Conservation (phyloP, 2,797 vertebrate species). For the Champsocephalus esox region DNA sequence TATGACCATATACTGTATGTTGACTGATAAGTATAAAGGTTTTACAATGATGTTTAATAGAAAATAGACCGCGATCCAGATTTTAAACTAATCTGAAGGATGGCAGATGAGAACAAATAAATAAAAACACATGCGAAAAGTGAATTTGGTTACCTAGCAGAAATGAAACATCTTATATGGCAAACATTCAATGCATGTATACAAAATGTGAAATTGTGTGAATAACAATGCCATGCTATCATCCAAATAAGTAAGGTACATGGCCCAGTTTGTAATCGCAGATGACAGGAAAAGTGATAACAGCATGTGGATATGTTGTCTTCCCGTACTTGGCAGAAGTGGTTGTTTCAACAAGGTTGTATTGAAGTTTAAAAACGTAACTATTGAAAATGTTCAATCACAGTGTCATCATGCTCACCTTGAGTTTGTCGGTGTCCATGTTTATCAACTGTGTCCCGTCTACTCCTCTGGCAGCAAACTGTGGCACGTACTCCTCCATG, state of each 20-base stretch:
- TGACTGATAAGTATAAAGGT: background rate
- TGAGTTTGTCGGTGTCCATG: constrained; percentile 89
- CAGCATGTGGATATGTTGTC: background rate
- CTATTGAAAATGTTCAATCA: no score
- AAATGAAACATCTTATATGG: background rate
- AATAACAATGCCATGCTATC: no score
- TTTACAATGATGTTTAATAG: background rate
- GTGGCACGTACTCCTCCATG: constrained; percentile 88
- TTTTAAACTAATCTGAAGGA: background rate
- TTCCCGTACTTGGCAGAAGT: background rate
- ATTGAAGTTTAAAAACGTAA: no score
- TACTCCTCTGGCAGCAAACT: constrained; percentile 86
- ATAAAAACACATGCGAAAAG: background rate
- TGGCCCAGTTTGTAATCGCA: background rate
- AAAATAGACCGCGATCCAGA: background rate
- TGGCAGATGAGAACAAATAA: background rate
- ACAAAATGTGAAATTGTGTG: background rate
- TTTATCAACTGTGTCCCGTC: constrained; percentile 88
- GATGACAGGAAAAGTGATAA: background rate
- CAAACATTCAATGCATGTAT: background rate
- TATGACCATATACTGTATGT: background rate
- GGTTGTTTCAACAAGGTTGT: background rate
- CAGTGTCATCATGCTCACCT: constrained; percentile 76
- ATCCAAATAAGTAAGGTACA: background rate
- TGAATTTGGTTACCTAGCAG: background rate